phyloP scores from a whole-genome alignment of 2,113 vertebrate genomes.

The Prolemur simus region DNA sequence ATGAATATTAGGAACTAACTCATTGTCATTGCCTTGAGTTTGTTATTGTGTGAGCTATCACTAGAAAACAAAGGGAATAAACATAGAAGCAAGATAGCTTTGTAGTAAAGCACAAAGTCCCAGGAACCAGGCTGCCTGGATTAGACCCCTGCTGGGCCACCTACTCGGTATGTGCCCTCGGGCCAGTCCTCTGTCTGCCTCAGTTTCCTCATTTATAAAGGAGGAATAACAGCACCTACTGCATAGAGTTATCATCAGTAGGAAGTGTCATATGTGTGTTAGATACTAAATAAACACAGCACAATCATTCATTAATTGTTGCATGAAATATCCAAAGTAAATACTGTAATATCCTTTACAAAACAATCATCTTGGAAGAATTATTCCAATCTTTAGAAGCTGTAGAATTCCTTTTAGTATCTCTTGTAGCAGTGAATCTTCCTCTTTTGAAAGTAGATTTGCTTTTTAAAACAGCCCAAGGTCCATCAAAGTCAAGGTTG shows the following conservation, averaged over 20 bases:
- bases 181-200: neutral
- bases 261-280: neutral
- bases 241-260: neutral
- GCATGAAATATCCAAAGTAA: neutral
- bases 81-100: neutral
- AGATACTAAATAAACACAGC: neutral
- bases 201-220: neutral
- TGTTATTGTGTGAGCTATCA: neutral
- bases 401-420: neutral
- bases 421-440: neutral
- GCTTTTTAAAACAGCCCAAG: neutral
- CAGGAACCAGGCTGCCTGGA: too few species aligned
- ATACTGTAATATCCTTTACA: neutral
- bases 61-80: neutral
- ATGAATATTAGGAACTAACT: neutral
- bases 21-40: neutral
- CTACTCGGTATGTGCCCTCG: accelerated
- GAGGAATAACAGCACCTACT: neutral
- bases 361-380: neutral
- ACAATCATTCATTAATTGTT: neutral
- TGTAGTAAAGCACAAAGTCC: neutral
- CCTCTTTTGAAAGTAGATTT: neutral
- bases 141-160: neutral
- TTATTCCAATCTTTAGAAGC: neutral
- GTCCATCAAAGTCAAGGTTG: neutral